These are phyloP conservation scores for Copidosoma aretas DNA, from an alignment of 2,888 invertebrate species.

Conservation along the genomic window DNA sequence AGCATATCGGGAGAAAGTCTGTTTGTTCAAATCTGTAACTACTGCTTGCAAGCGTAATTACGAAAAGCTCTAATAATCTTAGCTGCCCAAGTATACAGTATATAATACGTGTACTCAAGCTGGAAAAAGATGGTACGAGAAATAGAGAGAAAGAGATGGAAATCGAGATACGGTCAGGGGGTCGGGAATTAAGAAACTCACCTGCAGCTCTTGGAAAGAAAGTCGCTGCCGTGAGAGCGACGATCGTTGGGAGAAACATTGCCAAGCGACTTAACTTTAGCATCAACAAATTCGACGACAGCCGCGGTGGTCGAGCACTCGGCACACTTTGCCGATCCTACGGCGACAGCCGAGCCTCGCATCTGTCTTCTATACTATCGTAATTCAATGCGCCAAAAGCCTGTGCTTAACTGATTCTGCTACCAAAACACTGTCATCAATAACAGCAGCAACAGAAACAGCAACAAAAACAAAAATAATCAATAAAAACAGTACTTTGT, in stretches of 20 bases:
- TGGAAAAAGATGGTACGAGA: too few species aligned
- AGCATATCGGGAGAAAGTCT: too few species aligned
- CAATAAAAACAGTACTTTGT: too few species aligned
- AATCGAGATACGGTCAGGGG: not conserved
- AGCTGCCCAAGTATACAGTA: too few species aligned
- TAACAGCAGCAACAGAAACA: not conserved
- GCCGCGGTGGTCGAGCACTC: constrained; percentile 1
- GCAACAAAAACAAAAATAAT: too few species aligned
- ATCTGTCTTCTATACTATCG: constrained; percentile 13
- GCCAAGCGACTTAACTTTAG: constrained; percentile 22
- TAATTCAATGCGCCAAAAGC: not conserved
- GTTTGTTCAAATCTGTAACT: too few species aligned
- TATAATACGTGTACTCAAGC: too few species aligned
- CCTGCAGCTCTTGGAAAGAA: constrained; percentile 29
- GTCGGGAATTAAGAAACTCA: constrained; percentile 20
- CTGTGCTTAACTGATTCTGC: too few species aligned
- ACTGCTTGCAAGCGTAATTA: too few species aligned
- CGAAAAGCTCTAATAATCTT: too few species aligned
- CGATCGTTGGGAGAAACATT: constrained; percentile 23
- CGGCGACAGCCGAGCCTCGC: constrained; percentile 13
- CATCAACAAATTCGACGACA: constrained; percentile 15
- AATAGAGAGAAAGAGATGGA: not conserved
- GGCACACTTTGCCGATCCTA: constrained; percentile 34
- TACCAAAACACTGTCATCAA: too few species aligned
- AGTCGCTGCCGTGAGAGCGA: constrained; percentile 22